Conservation (phyloP, 1,140 invertebrate genomes). For the Drosophila biarmipes region DNA sequence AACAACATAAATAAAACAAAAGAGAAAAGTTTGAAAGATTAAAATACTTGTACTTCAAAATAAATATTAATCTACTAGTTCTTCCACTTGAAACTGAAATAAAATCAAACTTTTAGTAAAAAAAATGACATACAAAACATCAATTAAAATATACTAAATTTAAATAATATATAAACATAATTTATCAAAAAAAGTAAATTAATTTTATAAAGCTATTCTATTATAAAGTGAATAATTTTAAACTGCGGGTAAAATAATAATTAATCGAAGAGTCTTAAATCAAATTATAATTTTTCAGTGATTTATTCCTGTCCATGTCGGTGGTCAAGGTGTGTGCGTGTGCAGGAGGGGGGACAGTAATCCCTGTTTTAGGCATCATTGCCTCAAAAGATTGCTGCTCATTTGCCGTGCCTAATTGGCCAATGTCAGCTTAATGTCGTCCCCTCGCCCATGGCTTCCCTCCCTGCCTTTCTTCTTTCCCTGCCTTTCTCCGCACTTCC, state of each 20-base stretch:
- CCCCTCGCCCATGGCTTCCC: conserved; percentile 14
- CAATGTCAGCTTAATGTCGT: conserved; percentile 78
- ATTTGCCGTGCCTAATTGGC: conserved; percentile 79
- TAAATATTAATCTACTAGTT: too few relatives aligned
- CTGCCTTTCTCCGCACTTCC: conserved; percentile 47
- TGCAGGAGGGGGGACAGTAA: conserved; percentile 16
- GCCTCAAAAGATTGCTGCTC: conserved; percentile 80
- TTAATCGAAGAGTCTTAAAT: too few relatives aligned
- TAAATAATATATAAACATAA: too few relatives aligned
- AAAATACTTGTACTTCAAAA: background rate
- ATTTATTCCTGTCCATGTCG: conserved; percentile 3
- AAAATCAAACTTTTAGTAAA: too few relatives aligned
- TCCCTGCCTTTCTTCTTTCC: conserved; percentile 2
- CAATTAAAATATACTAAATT: too few relatives aligned
- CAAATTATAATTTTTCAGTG: conserved; percentile 8
- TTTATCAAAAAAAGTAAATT: too few relatives aligned
- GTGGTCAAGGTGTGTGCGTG: conserved; percentile 45
- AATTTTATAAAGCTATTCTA: too few relatives aligned
- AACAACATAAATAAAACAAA: too few relatives aligned
- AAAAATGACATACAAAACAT: too few relatives aligned
- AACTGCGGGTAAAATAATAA: too few relatives aligned
- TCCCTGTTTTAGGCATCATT: conserved; percentile 73
- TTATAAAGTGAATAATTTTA: too few relatives aligned
- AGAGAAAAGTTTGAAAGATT: background rate
- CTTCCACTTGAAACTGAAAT: too few relatives aligned